Percentiles rank a stretch among this genome's conserved stretches.
Conservation (phyloP, 2,797 vertebrate species). For the Acrossocheilus wenchowensis region DNA sequence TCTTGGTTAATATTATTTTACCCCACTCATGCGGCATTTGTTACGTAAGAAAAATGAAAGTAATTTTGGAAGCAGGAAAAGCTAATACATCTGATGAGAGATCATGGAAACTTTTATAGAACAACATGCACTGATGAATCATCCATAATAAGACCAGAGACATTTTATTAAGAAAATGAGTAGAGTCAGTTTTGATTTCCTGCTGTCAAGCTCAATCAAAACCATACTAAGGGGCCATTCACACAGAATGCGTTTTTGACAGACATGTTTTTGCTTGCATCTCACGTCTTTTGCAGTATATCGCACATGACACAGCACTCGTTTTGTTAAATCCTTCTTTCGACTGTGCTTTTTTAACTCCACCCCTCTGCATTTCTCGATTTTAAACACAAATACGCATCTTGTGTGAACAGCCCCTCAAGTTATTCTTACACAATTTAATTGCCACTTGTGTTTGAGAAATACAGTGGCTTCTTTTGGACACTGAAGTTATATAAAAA, state of each 20-base stretch:
- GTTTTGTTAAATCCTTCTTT: neutral
- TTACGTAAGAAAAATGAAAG: neutral
- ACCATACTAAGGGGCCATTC: neutral
- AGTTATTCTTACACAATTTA: neutral
- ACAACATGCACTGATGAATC: neutral
- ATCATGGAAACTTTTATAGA: neutral
- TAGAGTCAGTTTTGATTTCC: neutral
- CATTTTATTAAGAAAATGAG: conserved; percentile 1
- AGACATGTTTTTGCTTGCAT: neutral
- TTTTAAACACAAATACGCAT: neutral
- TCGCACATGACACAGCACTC: neutral
- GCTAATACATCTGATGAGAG: neutral
- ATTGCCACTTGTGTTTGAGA: neutral
- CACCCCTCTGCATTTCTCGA: too few relatives aligned
- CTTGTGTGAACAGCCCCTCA: neutral
- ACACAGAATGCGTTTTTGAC: neutral
- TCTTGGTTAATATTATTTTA: conserved; percentile 1
- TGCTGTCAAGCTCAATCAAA: neutral
- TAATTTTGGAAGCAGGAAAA: conserved; percentile 8
- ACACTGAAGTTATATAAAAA: neutral
- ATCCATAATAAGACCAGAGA: conserved; percentile 1
- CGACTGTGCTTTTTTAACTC: neutral
- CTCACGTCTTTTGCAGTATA: neutral
- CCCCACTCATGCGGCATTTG: neutral
- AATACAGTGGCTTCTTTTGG: neutral